phyloP scores from a whole-genome alignment of 1,140 invertebrate species.

The Brachionus paranguensis region DNA sequence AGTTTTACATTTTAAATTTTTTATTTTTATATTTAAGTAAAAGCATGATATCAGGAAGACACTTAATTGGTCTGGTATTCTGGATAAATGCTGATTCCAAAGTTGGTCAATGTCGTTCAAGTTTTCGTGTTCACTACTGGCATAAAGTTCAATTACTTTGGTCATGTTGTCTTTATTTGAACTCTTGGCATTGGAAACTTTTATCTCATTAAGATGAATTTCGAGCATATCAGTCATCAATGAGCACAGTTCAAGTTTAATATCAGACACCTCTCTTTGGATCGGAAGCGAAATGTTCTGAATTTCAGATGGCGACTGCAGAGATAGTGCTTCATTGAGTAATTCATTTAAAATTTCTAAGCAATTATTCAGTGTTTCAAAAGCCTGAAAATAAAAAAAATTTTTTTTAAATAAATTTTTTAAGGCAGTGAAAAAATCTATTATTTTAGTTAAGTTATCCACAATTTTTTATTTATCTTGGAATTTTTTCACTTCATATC shows the following conservation, averaged over 20 bases:
- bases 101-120: background rate
- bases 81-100: background rate
- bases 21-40: background rate
- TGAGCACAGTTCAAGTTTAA: background rate
- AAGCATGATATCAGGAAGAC: background rate
- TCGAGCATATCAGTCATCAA: constrained; percentile 10
- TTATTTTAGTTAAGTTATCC: too few species aligned
- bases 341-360: constrained; percentile 21
- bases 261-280: background rate
- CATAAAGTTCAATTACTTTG: constrained; percentile 1
- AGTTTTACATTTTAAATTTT: background rate
- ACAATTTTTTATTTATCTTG: too few species aligned
- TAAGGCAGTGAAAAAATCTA: too few species aligned
- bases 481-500: background rate
- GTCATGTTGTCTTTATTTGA: background rate
- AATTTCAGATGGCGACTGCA: background rate
- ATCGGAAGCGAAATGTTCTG: constrained; percentile 12
- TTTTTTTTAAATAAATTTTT: background rate
- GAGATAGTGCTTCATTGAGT: background rate
- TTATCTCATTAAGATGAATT: background rate
- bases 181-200: background rate
- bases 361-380: background rate
- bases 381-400: background rate
- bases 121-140: background rate
- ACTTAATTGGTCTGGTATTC: background rate